Percentiles rank a stretch among this genome's conserved stretches.
phyloP scores from a whole-genome alignment of 1,140 invertebrate species.

The Meloidogyne floridensis region DNA sequence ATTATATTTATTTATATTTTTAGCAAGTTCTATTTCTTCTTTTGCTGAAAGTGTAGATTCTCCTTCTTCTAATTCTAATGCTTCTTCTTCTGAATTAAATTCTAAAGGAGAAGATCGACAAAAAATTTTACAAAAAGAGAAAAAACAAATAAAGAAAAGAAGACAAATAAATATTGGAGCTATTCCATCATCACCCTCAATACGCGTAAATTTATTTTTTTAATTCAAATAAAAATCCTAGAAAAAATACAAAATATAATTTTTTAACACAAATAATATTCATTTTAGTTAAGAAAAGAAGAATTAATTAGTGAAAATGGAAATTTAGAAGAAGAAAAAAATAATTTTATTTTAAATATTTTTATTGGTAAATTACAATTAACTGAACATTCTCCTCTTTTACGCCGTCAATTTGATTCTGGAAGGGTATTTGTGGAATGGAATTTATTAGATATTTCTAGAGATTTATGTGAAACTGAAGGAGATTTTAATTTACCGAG shows the following conservation, averaged over 20 bases:
- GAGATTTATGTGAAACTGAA: slow-evolving; percentile 51
- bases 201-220: slow-evolving; percentile 16
- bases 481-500: slow-evolving; percentile 37
- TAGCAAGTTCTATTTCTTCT: slow-evolving; percentile 26
- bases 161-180: not conserved
- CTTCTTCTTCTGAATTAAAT: not conserved
- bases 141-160: slow-evolving; percentile 9
- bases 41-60: slow-evolving; percentile 7
- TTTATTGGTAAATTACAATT: slow-evolving; percentile 34
- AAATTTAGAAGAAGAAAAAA: slow-evolving; percentile 19
- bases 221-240: slow-evolving; percentile 8
- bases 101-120: not conserved
- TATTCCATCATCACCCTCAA: slow-evolving; percentile 13
- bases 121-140: not conserved
- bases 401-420: slow-evolving; percentile 38
- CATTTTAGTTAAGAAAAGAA: slow-evolving; percentile 2
- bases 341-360: slow-evolving; percentile 23
- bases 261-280: no score
- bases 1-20: not conserved
- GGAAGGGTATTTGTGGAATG: slow-evolving; percentile 53
- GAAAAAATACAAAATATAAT: no score
- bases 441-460: slow-evolving; percentile 54
- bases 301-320: not conserved
- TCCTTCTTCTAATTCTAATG: slow-evolving; percentile 13
- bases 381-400: slow-evolving; percentile 47